Percentiles rank a stretch among this genome's conserved stretches.
Evolutionary conservation across 2,888 invertebrate species (phyloP).

Genomic region (Protodeltote pygarga): DNA sequence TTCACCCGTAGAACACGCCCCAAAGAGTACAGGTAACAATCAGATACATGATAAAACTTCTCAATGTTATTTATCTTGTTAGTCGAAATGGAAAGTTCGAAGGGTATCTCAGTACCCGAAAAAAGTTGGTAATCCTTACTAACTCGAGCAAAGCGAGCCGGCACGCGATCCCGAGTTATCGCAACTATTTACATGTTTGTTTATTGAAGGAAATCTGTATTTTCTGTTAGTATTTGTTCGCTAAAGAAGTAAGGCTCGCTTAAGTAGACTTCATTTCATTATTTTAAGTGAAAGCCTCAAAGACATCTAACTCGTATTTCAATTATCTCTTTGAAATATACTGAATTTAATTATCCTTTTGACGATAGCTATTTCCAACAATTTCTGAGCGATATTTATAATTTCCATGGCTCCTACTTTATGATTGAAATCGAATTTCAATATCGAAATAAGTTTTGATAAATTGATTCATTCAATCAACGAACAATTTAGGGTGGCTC

Average conservation of each 20-base stretch:
- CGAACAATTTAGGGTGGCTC: slow-evolving; percentile 34
- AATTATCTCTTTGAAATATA: slow-evolving; percentile 44
- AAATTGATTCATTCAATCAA: slow-evolving; percentile 45
- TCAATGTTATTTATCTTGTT: slow-evolving; percentile 34
- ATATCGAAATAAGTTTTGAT: slow-evolving; percentile 40
- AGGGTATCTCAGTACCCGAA: slow-evolving; percentile 17
- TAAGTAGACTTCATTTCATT: slow-evolving; percentile 1
- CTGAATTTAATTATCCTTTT: slow-evolving; percentile 39
- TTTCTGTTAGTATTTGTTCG: neutral
- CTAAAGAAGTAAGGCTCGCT: neutral
- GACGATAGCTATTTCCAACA: slow-evolving; percentile 20
- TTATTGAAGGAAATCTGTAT: slow-evolving; percentile 10
- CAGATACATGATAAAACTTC: slow-evolving; percentile 22
- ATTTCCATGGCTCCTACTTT: slow-evolving; percentile 22
- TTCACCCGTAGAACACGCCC: slow-evolving; percentile 7
- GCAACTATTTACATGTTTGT: slow-evolving; percentile 30
- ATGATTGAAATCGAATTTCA: slow-evolving; percentile 38
- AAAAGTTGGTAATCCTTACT: slow-evolving; percentile 30
- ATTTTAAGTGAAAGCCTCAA: slow-evolving; percentile 25
- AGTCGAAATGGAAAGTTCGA: slow-evolving; percentile 27
- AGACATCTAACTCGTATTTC: slow-evolving; percentile 38
- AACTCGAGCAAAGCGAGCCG: slow-evolving; percentile 8
- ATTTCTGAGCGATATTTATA: slow-evolving; percentile 32
- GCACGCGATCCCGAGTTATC: slow-evolving; percentile 14
- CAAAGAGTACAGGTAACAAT: slow-evolving; percentile 18